Evolutionary conservation across 1,140 invertebrate genomes (phyloP), one percentile per base, ranked within the genome.

Genomic region (Euwallacea fornicatus): DNA sequence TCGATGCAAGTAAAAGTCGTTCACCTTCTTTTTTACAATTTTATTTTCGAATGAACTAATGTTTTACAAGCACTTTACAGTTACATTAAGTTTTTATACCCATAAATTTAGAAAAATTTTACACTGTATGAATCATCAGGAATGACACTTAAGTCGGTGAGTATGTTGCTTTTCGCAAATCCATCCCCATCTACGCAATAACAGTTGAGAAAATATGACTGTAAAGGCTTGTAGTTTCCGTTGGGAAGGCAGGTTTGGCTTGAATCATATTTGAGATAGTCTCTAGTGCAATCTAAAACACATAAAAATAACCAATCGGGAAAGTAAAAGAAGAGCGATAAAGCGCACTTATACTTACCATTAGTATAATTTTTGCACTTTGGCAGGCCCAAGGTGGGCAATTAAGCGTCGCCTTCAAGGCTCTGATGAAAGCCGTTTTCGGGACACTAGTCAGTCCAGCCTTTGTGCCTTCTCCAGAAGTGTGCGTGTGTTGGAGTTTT

Each of bases 161-260:
- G 10, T 16, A 55, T 42, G 10, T 15, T 10, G n/a, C 7, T 67
- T 67, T 67, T 67, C 0, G 63, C 50, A 65, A 65, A 65, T 42
- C 70, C 70, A 15, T 69, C 66, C 21, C 33, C 10, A 44, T 69
- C 71, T 11, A 73, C 66, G 46, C 71, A 73, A 43, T 68, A 69
- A 9, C 16, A 54, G 16, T 69, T 55, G n/a, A 9, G 63, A 6
- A 16, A 13, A 41, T 63, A 41, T 43, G 41, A 2, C 58, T 74
- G 73, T 33, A 69, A 33, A 42, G 71, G 53, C 13, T 47, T 62
- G 42, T 72, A 74, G 46, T 69, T 74, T 43, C 71, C 70, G 42
- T 55, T 55, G 8, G 61, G 60, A 11, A 55, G 9, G 33, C 53
- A 71, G 42, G 33, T 44, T 42, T 63, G 42, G 11, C 16, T 50